phyloP scores from a whole-genome alignment of 1,140 invertebrate genomes.

The Elymnias hypermnestra region DNA sequence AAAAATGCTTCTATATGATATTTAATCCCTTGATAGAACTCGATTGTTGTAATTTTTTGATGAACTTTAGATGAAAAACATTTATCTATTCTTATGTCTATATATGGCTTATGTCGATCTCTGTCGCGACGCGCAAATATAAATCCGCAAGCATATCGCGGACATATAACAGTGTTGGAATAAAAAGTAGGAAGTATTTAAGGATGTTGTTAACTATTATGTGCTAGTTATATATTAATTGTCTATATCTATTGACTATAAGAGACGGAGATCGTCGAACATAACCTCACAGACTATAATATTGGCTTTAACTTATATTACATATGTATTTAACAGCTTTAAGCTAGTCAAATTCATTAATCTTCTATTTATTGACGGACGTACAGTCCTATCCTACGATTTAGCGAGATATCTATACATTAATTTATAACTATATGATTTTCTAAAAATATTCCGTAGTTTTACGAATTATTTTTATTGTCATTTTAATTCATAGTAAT shows the following conservation, averaged over 20 bases:
- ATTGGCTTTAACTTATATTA: constrained; percentile 74
- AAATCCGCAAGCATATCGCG: neutral
- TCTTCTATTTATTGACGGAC: constrained; percentile 56
- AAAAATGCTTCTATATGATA: no score
- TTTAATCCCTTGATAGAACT: no score
- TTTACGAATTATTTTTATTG: constrained; percentile 30
- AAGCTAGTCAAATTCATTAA: constrained; percentile 65
- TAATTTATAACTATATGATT: constrained; percentile 61
- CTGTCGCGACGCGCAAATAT: neutral
- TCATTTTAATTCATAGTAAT: neutral
- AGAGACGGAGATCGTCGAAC: constrained; percentile 50
- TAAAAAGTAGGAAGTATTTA: constrained; percentile 31
- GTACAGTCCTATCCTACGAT: constrained; percentile 44
- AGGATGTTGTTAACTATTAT: constrained; percentile 68
- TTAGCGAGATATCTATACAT: constrained; percentile 61
- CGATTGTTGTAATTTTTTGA: no score
- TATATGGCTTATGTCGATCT: neutral
- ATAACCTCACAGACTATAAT: constrained; percentile 72
- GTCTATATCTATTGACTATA: constrained; percentile 65
- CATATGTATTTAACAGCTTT: constrained; percentile 63
- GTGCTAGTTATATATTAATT: constrained; percentile 62
- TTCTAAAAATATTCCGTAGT: constrained; percentile 69
- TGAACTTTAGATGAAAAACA: no score
- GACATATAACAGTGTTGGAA: neutral
- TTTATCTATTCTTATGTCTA: no score